Evolutionary conservation across 1,140 invertebrate species (phyloP).

Genomic region (Diabrotica virgifera): DNA sequence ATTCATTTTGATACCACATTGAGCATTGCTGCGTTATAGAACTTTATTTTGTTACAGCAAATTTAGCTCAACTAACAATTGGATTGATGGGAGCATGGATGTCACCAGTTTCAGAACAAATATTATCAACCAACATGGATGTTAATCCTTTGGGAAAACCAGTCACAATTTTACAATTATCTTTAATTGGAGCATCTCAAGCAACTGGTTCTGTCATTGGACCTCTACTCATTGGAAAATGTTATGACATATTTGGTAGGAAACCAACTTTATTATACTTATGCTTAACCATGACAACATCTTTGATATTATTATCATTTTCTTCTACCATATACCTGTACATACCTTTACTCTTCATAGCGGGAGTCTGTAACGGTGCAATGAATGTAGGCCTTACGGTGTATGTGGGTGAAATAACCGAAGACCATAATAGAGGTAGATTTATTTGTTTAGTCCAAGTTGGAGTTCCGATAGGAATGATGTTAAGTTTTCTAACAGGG

Average conservation of each 20-base stretch:
- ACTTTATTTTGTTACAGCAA: slow-evolving; percentile 52
- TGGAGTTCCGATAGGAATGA: too few species aligned
- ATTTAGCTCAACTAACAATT: slow-evolving; percentile 59
- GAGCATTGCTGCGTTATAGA: too few species aligned
- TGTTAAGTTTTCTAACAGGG: too few species aligned
- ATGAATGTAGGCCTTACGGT: too few species aligned
- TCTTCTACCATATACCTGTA: slow-evolving; percentile 45
- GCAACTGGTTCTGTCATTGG: slow-evolving; percentile 67
- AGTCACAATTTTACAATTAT: slow-evolving; percentile 53
- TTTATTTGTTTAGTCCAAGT: too few species aligned
- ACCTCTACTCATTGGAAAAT: slow-evolving; percentile 37
- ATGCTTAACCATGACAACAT: slow-evolving; percentile 11
- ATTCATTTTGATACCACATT: too few species aligned
- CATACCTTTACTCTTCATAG: not conserved
- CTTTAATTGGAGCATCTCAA: slow-evolving; percentile 78
- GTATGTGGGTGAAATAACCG: too few species aligned
- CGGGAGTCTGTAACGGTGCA: too few species aligned
- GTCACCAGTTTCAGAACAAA: slow-evolving; percentile 61
- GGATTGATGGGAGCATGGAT: slow-evolving; percentile 70
- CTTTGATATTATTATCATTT: slow-evolving; percentile 24
- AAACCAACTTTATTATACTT: slow-evolving; percentile 51
- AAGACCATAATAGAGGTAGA: too few species aligned
- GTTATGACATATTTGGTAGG: slow-evolving; percentile 48
- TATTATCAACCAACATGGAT: slow-evolving; percentile 38
- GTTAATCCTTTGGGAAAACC: slow-evolving; percentile 36